Evolutionary conservation across 92 coral and sea anemone species (phyloP), one percentile per base, ranked within the genome.

Genomic region (Umimayanthus kanabou): DNA sequence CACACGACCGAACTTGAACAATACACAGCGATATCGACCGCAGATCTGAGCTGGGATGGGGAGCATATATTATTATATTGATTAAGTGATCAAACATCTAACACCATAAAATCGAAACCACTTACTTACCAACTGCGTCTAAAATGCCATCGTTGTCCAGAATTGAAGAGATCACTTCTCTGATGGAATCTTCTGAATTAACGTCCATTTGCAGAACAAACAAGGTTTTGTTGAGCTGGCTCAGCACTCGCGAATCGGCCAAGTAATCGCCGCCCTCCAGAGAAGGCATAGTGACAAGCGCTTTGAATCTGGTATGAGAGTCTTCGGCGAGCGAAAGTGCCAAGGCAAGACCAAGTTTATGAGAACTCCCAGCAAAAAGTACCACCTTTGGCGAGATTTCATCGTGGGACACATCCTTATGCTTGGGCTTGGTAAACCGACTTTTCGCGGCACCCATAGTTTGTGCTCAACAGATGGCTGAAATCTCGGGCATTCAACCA

Each of bases 201-300:
- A 93, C 93, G 85, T 97, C 96, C 98, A 95, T 95, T 94, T 95
- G 94, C 23, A 97, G 88, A 33, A 97, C 95, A 88, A 95, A 95
- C 89, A 97, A 80, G 14, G 96, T 97, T 83, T 93, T 92, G 92
- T 95, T 97, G 30, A 95, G 86, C 16, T 91, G 72, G 42, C 94
- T 94, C 57, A 95, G 89, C 16, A 95, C 91, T 81, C 95, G 88
- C 1, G 99, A 79, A 47, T 97, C 99, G 6, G 94, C 98, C n/a
- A 97, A 80, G 72, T 93, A 92, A 25, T 97, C 99, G 76, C 94
- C 92, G 77, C 96, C 91, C 39, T 90, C 84, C 0, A 93, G 91
- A 7, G 99, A 95, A 7, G 99, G 96, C 96, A 97, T 96, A 28
- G 98, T 91, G 10, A 97, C 98, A 20, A 97, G 85, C 7, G 93